Base-by-base conservation (phyloP, 2,888 invertebrate genomes). In the Blastobasis adustella region DNA sequence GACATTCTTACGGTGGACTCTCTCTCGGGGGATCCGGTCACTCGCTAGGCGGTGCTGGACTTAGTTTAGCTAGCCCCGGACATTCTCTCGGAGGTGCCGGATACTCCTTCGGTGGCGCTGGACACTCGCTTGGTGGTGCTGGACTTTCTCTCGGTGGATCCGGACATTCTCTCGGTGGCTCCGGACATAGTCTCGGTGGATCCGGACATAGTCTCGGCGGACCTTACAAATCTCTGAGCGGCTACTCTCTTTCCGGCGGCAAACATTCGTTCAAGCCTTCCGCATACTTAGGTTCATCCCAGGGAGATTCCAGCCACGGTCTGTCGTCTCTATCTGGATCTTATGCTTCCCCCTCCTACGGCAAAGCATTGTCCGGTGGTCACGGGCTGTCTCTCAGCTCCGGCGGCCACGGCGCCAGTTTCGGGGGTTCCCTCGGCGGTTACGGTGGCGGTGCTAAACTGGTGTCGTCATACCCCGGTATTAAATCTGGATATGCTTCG, bases 191-290 rank as follows among this genome's bases (percentile, higher is more conserved):
- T 45, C 10, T 52, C 1, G 53, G 52, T 37, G 53, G 57, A 23
- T 46, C 55, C 43, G 49, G 54, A 36, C 52, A 52, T 42, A 50
- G 54, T 6, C 47, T 56, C 6, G 77, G 78, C 46, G 76, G 76
- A 44, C 65, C 71, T 55, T 72, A 78, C 53, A 85, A 82, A 52
- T 58, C 66, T 42, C 64, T 76, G 49, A 66, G 73, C 37, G 67
- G 67, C 36, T 83, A 81, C 52, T 63, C 69, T 51, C 62, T 70
- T 10, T 76, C 80, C 7, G 71, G 79, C 37, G 71, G 79, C 37
- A 85, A 84, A 65, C 60, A 69, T 45, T 70, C 82, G 37, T 89
- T 89, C 55, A 89, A 88, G 53, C 89, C 89, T 45, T 89, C 89
- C 8, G 76, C 82, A 47, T 89, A 73, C 64, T 62, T 89, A 58